Conservation (phyloP, 1,140 invertebrate species). For the Pinna nobilis region DNA sequence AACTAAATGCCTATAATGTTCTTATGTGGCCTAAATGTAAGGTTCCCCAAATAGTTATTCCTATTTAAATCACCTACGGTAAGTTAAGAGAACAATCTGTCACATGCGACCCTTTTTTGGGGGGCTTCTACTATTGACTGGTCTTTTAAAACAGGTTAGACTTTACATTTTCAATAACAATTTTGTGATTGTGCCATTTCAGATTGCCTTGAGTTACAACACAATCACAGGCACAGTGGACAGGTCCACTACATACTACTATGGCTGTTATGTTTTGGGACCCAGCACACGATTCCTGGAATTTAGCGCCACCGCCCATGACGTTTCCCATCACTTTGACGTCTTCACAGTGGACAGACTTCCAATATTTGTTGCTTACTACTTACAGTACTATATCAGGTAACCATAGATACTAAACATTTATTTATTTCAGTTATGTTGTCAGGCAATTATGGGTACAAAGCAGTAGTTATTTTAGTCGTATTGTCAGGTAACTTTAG, state of each 20-base stretch:
- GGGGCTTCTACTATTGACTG: background rate
- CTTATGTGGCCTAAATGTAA: no score
- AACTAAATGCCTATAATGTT: no score
- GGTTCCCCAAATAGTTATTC: no score
- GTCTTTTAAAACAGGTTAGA: no score
- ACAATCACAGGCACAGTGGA: slow-evolving; percentile 48
- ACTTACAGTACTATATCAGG: slow-evolving; percentile 39
- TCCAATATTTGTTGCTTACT: slow-evolving; percentile 18
- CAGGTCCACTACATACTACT: slow-evolving; percentile 41
- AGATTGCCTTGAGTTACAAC: slow-evolving; percentile 55
- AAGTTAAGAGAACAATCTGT: no score
- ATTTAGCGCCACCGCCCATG: slow-evolving; percentile 35
- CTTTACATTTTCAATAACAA: background rate
- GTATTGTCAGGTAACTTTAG: no score
- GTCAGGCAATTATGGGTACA: no score
- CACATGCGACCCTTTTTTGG: no score
- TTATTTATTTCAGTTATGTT: background rate
- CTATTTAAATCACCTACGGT: no score
- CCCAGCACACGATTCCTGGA: slow-evolving; percentile 41
- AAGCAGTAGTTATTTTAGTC: no score
- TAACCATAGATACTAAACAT: background rate
- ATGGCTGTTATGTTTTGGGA: slow-evolving; percentile 57
- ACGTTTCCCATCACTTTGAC: slow-evolving; percentile 15
- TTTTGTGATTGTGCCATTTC: slow-evolving; percentile 7
- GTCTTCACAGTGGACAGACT: slow-evolving; percentile 39